phyloP scores from a whole-genome alignment of 2,113 vertebrate species.

The Varanus komodoensis region DNA sequence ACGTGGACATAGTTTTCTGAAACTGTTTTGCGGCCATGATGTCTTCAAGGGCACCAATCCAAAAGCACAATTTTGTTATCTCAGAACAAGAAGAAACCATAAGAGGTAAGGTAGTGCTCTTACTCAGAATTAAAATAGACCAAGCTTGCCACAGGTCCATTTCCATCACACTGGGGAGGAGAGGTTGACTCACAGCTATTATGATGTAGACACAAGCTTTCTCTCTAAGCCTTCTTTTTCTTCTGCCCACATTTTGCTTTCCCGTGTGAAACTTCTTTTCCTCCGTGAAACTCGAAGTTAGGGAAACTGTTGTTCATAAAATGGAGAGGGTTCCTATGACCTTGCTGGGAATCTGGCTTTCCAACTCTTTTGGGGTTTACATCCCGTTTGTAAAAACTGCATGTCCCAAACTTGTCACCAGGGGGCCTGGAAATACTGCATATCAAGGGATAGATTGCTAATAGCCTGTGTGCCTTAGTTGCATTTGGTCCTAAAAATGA shows the following conservation, averaged over 20 bases:
- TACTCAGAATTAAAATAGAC: not conserved
- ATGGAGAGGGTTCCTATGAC: not conserved
- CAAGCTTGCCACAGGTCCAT: not conserved
- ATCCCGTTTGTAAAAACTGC: not conserved
- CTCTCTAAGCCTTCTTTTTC: not conserved
- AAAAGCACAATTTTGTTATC: not conserved
- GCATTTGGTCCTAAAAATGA: slow-evolving; percentile 20
- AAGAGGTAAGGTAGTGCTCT: not conserved
- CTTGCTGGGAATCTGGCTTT: not conserved
- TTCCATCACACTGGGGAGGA: not conserved
- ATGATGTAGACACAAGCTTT: not conserved
- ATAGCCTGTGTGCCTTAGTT: not conserved
- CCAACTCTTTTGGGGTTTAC: not conserved
- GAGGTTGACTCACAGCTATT: not conserved
- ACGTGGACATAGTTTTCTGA: too few species aligned
- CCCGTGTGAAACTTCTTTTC: not conserved
- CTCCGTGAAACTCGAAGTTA: not conserved
- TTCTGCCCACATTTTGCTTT: not conserved
- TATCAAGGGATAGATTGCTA: not conserved
- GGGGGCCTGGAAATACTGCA: not conserved
- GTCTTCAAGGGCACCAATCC: not conserved
- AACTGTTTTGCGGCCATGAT: not conserved
- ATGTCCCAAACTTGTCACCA: not conserved
- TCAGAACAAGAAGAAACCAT: not conserved
- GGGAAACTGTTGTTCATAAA: not conserved